These are phyloP conservation scores for Thunnus albacares DNA, from an alignment of 2,797 vertebrate species.

Conservation along the genomic window DNA sequence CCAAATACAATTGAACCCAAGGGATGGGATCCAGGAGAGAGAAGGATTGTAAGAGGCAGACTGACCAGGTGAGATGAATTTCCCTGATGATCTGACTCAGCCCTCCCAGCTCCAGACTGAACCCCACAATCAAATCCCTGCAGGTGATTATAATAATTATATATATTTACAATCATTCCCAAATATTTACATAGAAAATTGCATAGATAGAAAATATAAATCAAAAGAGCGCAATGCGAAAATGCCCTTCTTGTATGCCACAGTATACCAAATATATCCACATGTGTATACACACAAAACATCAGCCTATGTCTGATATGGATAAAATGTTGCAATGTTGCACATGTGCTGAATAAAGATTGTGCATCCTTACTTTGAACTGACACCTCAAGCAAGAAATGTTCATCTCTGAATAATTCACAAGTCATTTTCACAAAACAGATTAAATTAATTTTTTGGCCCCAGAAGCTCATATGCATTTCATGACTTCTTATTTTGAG, in stretches of 20 bases:
- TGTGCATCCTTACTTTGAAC: neutral
- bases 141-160: constrained; percentile 1
- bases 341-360: neutral
- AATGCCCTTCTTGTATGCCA: neutral
- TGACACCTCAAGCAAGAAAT: neutral
- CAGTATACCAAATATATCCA: neutral
- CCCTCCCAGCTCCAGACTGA: neutral
- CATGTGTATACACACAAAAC: neutral
- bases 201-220: neutral
- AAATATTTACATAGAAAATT: neutral
- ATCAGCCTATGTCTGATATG: neutral
- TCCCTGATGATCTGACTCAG: neutral
- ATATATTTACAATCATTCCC: neutral
- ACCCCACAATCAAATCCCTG: neutral
- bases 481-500: neutral
- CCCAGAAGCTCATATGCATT: neutral
- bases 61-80: neutral
- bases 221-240: neutral
- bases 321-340: neutral
- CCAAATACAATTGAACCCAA: neutral
- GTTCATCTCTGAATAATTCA: neutral
- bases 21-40: neutral
- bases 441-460: neutral
- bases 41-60: neutral
- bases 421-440: neutral